phyloP scores from a whole-genome alignment of 2,797 vertebrate genomes.

The Lutjanus argentimaculatus region DNA sequence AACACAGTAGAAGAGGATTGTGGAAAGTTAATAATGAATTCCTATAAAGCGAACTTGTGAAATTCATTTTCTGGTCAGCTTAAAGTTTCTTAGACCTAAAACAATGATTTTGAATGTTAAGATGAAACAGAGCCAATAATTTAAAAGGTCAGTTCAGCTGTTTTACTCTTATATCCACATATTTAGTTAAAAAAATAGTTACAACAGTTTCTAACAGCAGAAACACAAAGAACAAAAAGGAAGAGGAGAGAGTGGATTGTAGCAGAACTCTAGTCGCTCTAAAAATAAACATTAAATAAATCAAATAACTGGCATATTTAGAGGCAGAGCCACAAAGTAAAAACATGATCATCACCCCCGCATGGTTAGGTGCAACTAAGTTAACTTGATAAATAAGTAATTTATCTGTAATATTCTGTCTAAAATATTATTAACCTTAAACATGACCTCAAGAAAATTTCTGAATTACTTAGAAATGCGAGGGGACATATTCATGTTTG shows the following conservation, averaged over 20 bases:
- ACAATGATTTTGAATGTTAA: background rate
- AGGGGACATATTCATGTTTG: too few relatives aligned
- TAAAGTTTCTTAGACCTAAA: background rate
- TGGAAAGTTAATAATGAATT: conserved; percentile 19
- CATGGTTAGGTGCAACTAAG: background rate
- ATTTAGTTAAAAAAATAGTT: background rate
- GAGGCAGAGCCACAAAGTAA: background rate
- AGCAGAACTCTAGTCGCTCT: background rate
- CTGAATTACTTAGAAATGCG: too few relatives aligned
- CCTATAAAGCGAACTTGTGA: background rate
- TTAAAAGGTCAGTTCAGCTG: background rate
- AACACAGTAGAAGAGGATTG: conserved; percentile 28
- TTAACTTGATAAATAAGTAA: background rate
- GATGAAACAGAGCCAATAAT: background rate
- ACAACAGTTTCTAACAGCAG: background rate
- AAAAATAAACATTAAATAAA: background rate
- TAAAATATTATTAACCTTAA: too few relatives aligned
- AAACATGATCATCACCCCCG: background rate
- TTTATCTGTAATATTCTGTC: background rate
- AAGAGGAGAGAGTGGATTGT: background rate
- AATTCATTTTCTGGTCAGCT: background rate
- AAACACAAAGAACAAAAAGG: background rate
- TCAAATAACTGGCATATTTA: background rate
- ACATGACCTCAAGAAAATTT: too few relatives aligned
- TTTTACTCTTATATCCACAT: background rate